Evolutionary conservation across 1,140 invertebrate species (phyloP).

Genomic region (Calosoma granatense): DNA sequence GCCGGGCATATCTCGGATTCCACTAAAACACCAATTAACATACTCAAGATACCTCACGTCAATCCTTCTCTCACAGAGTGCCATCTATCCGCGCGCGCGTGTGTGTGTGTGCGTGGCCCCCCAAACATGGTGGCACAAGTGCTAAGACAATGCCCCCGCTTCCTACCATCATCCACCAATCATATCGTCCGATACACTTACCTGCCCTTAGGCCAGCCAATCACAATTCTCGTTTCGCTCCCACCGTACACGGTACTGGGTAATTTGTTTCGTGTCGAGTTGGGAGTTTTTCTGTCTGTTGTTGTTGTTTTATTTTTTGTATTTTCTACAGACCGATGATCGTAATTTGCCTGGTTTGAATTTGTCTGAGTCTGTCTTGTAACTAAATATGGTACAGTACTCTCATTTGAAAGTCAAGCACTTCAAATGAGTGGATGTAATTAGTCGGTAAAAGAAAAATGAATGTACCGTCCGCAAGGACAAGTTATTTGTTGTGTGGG

Average conservation of each 20-base stretch:
- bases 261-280: background rate
- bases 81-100: background rate
- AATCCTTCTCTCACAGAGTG: background rate
- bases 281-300: background rate
- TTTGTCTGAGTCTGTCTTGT: background rate
- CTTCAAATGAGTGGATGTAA: background rate
- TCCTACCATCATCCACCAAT: background rate
- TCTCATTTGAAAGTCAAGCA: too few relatives aligned
- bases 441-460: background rate
- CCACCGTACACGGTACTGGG: background rate
- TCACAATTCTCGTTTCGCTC: background rate
- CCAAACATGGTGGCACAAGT: background rate
- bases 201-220: background rate
- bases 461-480: background rate
- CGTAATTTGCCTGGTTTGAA: background rate
- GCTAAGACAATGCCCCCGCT: slow-evolving; percentile 3
- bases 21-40: slow-evolving; percentile 2
- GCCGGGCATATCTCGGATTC: background rate
- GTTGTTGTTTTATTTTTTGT: background rate
- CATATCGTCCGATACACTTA: background rate
- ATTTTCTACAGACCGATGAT: background rate
- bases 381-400: background rate
- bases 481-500: too few relatives aligned
- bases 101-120: background rate
- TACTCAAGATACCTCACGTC: background rate